Conservation (phyloP, 2,797 vertebrate genomes). For the Tokudaia muenninki region DNA sequence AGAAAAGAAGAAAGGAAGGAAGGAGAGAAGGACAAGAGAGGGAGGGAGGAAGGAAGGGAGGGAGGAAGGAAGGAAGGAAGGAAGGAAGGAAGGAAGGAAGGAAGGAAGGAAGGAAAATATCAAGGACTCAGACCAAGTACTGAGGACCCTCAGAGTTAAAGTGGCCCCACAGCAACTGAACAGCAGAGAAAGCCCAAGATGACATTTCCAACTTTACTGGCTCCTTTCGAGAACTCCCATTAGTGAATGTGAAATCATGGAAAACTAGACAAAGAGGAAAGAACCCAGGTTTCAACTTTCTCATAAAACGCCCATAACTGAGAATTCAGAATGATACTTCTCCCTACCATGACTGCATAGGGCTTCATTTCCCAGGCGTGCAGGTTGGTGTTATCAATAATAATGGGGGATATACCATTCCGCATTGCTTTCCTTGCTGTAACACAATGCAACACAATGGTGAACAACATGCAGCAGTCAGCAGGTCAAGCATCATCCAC, state of each 20-base stretch:
- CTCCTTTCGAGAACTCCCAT: not conserved
- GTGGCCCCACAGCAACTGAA: constrained; percentile 11
- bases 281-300: constrained; percentile 71
- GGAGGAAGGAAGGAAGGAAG: not conserved
- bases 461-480: constrained; percentile 67
- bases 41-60: too few relatives aligned
- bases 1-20: not conserved
- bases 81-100: too few relatives aligned
- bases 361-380: constrained; percentile 93
- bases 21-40: not conserved
- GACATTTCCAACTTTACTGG: constrained; percentile 18
- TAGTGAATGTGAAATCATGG: constrained; percentile 28
- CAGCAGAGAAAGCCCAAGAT: constrained; percentile 20
- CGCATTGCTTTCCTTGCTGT: constrained; percentile 90
- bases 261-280: constrained; percentile 66
- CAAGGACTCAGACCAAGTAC: constrained; percentile 14
- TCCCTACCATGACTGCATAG: constrained; percentile 90
- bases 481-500: constrained; percentile 50
- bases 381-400: constrained; percentile 93
- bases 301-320: constrained; percentile 69
- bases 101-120: not conserved
- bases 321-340: constrained; percentile 82
- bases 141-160: not conserved
- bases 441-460: constrained; percentile 84
- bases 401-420: constrained; percentile 89